Conservation (phyloP, 2,888 invertebrate genomes). For the Dione juno region DNA sequence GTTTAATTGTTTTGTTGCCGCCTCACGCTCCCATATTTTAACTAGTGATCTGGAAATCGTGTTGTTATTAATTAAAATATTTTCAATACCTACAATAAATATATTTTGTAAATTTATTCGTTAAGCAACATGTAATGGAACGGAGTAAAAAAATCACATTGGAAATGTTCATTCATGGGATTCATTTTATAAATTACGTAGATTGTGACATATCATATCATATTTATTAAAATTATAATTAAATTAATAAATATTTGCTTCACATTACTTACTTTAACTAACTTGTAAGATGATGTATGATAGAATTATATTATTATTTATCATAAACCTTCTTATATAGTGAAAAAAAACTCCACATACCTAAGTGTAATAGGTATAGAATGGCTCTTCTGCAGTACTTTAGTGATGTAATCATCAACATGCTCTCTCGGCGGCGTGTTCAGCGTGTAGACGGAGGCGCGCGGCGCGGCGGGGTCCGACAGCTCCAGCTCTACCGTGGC, state of each 20-base stretch:
- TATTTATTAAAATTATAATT: too few species aligned
- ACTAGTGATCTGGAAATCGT: conserved; percentile 85
- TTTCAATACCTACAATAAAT: background rate
- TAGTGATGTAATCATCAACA: conserved; percentile 76
- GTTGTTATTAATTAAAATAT: background rate
- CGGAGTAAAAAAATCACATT: too few species aligned
- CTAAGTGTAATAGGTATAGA: conserved; percentile 97
- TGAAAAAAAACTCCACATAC: conserved; percentile 60
- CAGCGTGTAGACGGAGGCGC: conserved; percentile 89
- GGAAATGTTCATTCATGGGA: too few species aligned
- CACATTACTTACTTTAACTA: too few species aligned
- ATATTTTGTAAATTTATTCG: too few species aligned
- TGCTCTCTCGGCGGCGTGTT: conserved; percentile 68
- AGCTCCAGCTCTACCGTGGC: conserved; percentile 96
- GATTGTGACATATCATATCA: too few species aligned
- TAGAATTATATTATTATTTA: too few species aligned
- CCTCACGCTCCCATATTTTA: conserved; percentile 92
- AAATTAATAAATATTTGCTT: too few species aligned
- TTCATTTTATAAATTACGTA: too few species aligned
- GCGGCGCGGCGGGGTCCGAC: conserved; percentile 89
- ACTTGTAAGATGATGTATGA: too few species aligned
- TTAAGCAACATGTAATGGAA: too few species aligned
- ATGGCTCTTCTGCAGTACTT: conserved; percentile 91
- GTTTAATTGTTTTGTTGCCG: conserved; percentile 80
- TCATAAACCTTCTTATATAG: too few species aligned